Evolutionary conservation across 2,797 vertebrate genomes (phyloP), one percentile per base, ranked within the genome.

Genomic region (Glossophaga mutica): DNA sequence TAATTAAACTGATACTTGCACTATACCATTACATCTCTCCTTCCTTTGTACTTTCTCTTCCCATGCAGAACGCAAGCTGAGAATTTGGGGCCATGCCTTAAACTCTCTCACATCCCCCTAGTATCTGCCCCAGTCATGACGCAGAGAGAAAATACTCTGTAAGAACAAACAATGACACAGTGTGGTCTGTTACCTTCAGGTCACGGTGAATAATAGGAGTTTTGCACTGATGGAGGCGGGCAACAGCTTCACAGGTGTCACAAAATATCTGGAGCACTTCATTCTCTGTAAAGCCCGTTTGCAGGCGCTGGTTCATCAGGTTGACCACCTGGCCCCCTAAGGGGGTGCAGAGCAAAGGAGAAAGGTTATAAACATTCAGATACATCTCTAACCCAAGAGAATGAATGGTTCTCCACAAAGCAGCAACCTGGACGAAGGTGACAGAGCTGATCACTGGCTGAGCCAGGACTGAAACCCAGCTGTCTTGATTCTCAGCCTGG

Each of bases 231-330:
- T 99, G 99, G 37, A 99, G 98, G 95, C 99, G 98, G 94, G 99
- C 98, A 0, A 99, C 99, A 0, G 99, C 99, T 96, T 99, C 99
- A 1, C 99, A 99, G 1, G 99, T 99, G 97, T 99, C 99, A 10
- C 99, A 99, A 97, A 99, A 99, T 96, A 99, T 99, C 98, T 99
- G 99, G 44, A 99, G 98, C 24, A 99, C 99, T 97, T 99, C 99
- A 0, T 98, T 98, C 97, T 99, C 99, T 0, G 99, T 99, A 98
- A 99, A 99, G 67, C 99, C 99, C 0, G 99, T 99, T 98, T 99
- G 99, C 87, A 99, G 97, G 59, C 99, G 99, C 95, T 99, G 99
- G 98, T 99, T 99, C 99, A 99, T 99, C 77, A 99, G 98, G 98
- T 99, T 99, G 77, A 99, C 99, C 88, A 99, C 99, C 97, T 99